Evolutionary conservation across 1,140 invertebrate genomes (phyloP).

Genomic region (Drosophila bifasciata): DNA sequence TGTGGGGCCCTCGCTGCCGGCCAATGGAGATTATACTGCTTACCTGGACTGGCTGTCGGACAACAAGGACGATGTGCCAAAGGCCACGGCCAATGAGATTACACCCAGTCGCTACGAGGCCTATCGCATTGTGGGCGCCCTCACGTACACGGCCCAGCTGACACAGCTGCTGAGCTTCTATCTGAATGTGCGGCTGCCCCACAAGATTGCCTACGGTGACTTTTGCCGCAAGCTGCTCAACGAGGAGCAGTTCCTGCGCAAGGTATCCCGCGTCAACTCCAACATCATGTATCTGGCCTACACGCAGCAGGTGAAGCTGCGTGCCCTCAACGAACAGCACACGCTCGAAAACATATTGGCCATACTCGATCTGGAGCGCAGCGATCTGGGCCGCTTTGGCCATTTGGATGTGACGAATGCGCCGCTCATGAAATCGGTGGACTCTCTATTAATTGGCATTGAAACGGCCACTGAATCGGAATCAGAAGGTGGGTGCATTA

Average conservation of each 20-base stretch:
- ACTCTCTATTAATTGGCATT: slow-evolving; percentile 86
- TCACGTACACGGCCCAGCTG: slow-evolving; percentile 92
- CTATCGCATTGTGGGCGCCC: slow-evolving; percentile 90
- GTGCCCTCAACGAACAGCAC: slow-evolving; percentile 87
- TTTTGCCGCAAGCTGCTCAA: slow-evolving; percentile 88
- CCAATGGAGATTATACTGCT: slow-evolving; percentile 89
- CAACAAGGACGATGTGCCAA: slow-evolving; percentile 87
- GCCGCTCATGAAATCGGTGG: slow-evolving; percentile 84
- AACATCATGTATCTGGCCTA: slow-evolving; percentile 93
- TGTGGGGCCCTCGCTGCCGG: slow-evolving; percentile 89
- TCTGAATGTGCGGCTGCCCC: slow-evolving; percentile 90
- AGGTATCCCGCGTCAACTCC: slow-evolving; percentile 91
- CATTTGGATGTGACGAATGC: slow-evolving; percentile 73
- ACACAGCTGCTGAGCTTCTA: slow-evolving; percentile 91
- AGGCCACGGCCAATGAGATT: slow-evolving; percentile 83
- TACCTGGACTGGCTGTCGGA: slow-evolving; percentile 90
- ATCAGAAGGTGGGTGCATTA: slow-evolving; percentile 86
- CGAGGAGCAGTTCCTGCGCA: slow-evolving; percentile 89
- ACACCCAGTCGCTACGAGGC: slow-evolving; percentile 87
- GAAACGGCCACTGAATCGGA: slow-evolving; percentile 88
- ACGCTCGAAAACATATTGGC: slow-evolving; percentile 90
- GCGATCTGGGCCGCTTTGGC: slow-evolving; percentile 87
- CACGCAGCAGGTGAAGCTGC: slow-evolving; percentile 89
- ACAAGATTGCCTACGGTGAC: slow-evolving; percentile 90
- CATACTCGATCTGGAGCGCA: slow-evolving; percentile 88